Percentiles rank a stretch among this genome's conserved stretches.
These are phyloP conservation scores for Saimiri boliviensis DNA, from an alignment of 2,113 vertebrate genomes.

Conservation along the genomic window DNA sequence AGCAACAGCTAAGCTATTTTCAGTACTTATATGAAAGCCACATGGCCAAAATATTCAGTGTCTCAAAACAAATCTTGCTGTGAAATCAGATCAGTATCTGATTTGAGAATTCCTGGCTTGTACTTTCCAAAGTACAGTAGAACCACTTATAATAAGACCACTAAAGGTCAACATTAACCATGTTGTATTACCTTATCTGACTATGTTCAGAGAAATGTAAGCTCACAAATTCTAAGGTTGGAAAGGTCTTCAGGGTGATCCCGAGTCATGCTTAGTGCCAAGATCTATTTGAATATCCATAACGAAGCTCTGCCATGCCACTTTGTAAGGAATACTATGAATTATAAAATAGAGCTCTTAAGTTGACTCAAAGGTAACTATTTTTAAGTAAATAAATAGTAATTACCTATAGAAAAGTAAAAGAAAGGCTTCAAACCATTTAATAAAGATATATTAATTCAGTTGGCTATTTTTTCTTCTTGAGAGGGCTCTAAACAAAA, in stretches of 20 bases:
- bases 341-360: neutral
- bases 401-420: constrained; percentile 4
- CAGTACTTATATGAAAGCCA: neutral
- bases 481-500: neutral
- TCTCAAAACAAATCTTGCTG: neutral
- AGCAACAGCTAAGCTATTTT: neutral
- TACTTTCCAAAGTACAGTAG: neutral
- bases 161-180: constrained; percentile 1
- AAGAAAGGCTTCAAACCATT: constrained; percentile 30
- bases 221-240: neutral
- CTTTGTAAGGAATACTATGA: neutral
- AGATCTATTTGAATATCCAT: neutral
- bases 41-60: neutral
- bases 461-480: neutral
- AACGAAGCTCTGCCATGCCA: neutral
- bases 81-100: neutral
- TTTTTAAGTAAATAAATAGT: neutral
- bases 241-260: neutral
- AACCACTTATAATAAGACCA: neutral
- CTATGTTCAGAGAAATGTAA: neutral
- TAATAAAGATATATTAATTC: neutral
- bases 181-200: neutral
- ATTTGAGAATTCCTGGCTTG: neutral
- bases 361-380: neutral
- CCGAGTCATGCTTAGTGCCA: neutral